phyloP scores from a whole-genome alignment of 2,113 vertebrate species.

The Leptodactylus fuscus region DNA sequence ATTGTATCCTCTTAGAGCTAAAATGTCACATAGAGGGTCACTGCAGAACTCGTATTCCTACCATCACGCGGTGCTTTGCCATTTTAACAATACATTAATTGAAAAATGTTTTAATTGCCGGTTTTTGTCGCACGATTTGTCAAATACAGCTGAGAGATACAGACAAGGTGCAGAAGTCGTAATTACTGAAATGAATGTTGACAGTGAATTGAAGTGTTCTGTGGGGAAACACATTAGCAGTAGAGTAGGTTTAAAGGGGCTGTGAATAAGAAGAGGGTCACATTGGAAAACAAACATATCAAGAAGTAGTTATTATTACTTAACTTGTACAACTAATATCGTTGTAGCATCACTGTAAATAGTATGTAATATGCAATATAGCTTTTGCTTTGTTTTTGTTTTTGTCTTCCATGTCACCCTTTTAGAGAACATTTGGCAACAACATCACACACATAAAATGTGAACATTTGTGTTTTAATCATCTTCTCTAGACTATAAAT shows the following conservation, averaged over 20 bases:
- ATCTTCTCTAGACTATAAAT: too few relatives aligned
- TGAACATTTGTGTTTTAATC: neutral
- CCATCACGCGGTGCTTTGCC: neutral
- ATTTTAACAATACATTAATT: constrained; percentile 31
- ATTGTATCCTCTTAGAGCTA: neutral
- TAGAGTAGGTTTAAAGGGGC: constrained; percentile 8
- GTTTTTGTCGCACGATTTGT: constrained; percentile 34
- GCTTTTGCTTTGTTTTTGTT: neutral
- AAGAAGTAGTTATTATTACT: neutral
- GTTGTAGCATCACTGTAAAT: neutral
- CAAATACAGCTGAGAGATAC: constrained; percentile 2
- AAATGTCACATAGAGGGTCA: constrained; percentile 6
- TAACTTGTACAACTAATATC: neutral
- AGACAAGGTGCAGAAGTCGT: constrained; percentile 41
- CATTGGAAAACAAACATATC: constrained; percentile 35
- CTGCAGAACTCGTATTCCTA: neutral
- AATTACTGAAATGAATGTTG: constrained; percentile 53
- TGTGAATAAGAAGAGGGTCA: constrained; percentile 33
- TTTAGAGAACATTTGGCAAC: neutral
- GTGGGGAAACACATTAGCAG: constrained; percentile 34
- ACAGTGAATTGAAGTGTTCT: constrained; percentile 45
- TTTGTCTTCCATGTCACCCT: neutral
- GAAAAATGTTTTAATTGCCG: constrained; percentile 23
- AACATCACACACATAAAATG: neutral
- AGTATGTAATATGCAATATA: neutral